A percentile compares a stretch with the other conserved stretches of the same genome.
Evolutionary conservation across 2,113 vertebrate species (phyloP).

Genomic region (Indicator maculatus): DNA sequence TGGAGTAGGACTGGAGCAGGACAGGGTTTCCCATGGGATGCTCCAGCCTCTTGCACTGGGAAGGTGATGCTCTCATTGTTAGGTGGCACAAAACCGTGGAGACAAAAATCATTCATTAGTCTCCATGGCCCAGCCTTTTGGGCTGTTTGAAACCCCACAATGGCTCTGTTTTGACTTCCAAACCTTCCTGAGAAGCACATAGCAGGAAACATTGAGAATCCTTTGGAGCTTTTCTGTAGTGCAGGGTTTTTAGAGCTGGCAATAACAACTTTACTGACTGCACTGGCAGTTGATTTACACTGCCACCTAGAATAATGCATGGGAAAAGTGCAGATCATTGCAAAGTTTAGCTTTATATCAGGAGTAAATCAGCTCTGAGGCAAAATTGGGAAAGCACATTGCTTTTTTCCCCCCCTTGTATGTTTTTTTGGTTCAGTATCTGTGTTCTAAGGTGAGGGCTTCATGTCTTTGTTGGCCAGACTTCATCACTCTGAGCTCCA

Average conservation of each 20-base stretch:
- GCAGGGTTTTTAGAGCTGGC: background rate
- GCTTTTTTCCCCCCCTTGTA: background rate
- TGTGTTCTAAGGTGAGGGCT: background rate
- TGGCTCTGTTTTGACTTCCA: background rate
- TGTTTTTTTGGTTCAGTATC: background rate
- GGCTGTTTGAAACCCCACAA: background rate
- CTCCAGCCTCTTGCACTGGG: rapidly evolving
- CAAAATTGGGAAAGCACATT: background rate
- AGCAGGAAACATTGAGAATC: background rate
- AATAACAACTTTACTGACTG: slow-evolving; percentile 34
- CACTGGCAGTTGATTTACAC: slow-evolving; percentile 5
- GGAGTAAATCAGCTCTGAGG: slow-evolving; percentile 12
- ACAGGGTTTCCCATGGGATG: rapidly evolving
- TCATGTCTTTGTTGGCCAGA: background rate
- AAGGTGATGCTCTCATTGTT: background rate
- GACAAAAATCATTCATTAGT: too few species aligned
- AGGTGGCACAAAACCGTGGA: background rate
- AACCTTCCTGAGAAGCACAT: background rate
- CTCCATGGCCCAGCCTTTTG: background rate
- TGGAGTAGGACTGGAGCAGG: rapidly evolving
- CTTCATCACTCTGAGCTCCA: background rate
- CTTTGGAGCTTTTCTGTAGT: background rate
- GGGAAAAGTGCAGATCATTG: background rate
- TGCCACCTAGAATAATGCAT: slow-evolving; percentile 45
- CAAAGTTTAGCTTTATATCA: background rate